Evolutionary conservation across 2,797 vertebrate genomes (phyloP).

Genomic region (Channa striata): DNA sequence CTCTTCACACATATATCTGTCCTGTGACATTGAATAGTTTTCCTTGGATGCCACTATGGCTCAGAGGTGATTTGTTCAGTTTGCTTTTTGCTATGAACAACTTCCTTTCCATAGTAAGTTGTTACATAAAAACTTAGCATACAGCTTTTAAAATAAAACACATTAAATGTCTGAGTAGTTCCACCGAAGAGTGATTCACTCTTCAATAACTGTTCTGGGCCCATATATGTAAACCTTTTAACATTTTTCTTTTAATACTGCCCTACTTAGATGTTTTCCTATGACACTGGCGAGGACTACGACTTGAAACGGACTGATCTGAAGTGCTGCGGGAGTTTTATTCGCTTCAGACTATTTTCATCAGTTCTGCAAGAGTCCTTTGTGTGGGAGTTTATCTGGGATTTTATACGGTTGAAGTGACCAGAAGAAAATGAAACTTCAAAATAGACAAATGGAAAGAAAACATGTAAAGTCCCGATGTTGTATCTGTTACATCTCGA

Average conservation of each 20-base stretch:
- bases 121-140: too few relatives aligned
- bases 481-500: background rate
- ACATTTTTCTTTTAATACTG: background rate
- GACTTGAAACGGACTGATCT: background rate
- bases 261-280: background rate
- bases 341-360: conserved; percentile 23
- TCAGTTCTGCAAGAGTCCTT: conserved; percentile 13
- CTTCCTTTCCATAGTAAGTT: too few relatives aligned
- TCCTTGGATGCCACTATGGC: too few relatives aligned
- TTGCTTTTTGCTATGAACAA: too few relatives aligned
- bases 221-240: background rate
- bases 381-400: conserved; percentile 6
- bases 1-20: too few relatives aligned
- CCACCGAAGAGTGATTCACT: too few relatives aligned
- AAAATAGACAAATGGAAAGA: background rate
- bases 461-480: background rate
- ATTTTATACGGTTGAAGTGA: background rate
- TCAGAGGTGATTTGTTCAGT: too few relatives aligned
- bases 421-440: background rate
- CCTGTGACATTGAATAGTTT: too few relatives aligned
- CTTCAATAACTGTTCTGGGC: background rate
- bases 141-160: too few relatives aligned
- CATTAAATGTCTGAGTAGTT: too few relatives aligned
- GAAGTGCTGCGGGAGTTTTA: conserved; percentile 1
- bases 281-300: background rate